phyloP scores from a whole-genome alignment of 2,888 invertebrate species.

The Dasysyrphus tricinctus region DNA sequence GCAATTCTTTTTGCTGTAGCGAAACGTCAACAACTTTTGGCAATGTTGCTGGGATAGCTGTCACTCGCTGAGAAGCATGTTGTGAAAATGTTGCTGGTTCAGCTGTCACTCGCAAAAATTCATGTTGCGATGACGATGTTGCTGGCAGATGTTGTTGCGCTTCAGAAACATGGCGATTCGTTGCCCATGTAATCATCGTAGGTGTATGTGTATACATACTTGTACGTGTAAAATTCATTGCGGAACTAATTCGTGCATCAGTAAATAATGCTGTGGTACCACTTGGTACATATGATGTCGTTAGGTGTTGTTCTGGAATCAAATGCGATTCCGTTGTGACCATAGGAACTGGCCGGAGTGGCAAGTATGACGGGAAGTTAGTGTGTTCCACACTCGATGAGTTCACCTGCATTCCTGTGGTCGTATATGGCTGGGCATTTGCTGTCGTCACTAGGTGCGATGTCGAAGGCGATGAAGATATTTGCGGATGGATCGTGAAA shows the following conservation, averaged over 20 bases:
- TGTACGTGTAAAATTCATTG: neutral
- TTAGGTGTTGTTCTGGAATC: neutral
- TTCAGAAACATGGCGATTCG: neutral
- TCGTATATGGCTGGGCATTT: neutral
- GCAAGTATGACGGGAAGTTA: neutral
- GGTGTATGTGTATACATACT: slow-evolving; percentile 15
- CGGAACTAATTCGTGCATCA: neutral
- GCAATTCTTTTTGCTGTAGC: slow-evolving; percentile 16
- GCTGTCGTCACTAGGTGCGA: too few relatives aligned
- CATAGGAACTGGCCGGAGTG: neutral
- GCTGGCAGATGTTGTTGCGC: neutral
- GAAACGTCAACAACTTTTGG: slow-evolving; percentile 15
- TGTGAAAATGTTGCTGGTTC: slow-evolving; percentile 6
- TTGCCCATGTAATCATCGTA: slow-evolving; percentile 11
- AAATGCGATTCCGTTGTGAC: neutral
- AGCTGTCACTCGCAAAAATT: neutral
- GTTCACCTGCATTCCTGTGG: neutral
- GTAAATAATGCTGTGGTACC: slow-evolving; percentile 13
- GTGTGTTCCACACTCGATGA: neutral
- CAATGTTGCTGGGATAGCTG: slow-evolving; percentile 1
- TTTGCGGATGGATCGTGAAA: too few relatives aligned
- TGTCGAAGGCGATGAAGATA: too few relatives aligned
- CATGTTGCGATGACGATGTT: slow-evolving; percentile 7
- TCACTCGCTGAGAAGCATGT: neutral
- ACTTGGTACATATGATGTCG: neutral